Conservation (phyloP, 2,888 invertebrate species). For the Temnothorax unifasciatus region DNA sequence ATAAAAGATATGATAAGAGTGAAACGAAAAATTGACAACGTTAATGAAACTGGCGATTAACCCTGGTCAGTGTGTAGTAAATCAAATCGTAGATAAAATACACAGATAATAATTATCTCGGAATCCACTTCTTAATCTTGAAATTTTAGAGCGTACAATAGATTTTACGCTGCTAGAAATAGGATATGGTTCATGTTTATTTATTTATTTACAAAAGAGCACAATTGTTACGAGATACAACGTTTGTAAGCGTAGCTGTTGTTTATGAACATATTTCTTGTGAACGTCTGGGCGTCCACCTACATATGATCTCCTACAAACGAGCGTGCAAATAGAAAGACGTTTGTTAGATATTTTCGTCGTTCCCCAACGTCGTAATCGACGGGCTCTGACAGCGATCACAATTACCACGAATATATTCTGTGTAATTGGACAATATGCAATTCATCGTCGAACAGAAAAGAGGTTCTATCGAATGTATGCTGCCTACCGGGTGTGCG, state of each 20-base stretch:
- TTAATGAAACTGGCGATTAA: conserved; percentile 7
- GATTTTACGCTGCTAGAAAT: not conserved
- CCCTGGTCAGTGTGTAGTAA: conserved; percentile 26
- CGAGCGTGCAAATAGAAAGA: conserved; percentile 6
- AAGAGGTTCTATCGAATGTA: conserved; percentile 12
- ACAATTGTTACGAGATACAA: not conserved
- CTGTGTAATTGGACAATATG: not conserved
- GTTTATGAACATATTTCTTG: conserved; percentile 27
- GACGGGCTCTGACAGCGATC: conserved; percentile 9
- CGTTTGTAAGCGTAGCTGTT: not conserved
- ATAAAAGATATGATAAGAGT: conserved; percentile 34
- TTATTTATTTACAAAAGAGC: not conserved
- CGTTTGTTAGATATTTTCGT: conserved; percentile 23
- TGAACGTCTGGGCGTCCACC: not conserved
- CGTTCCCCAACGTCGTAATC: conserved; percentile 27
- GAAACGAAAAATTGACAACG: not conserved
- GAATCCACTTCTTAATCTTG: not conserved
- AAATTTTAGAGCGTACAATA: not conserved
- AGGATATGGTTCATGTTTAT: not conserved
- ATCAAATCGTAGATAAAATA: not conserved
- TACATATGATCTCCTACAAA: not conserved
- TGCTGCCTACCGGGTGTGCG: not conserved
- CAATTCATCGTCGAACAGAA: conserved; percentile 27
- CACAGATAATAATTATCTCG: not conserved
- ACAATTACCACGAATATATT: conserved; percentile 26